Base-by-base conservation (phyloP, 1,140 invertebrate genomes). In the Tyrophagus putrescentiae region DNA sequence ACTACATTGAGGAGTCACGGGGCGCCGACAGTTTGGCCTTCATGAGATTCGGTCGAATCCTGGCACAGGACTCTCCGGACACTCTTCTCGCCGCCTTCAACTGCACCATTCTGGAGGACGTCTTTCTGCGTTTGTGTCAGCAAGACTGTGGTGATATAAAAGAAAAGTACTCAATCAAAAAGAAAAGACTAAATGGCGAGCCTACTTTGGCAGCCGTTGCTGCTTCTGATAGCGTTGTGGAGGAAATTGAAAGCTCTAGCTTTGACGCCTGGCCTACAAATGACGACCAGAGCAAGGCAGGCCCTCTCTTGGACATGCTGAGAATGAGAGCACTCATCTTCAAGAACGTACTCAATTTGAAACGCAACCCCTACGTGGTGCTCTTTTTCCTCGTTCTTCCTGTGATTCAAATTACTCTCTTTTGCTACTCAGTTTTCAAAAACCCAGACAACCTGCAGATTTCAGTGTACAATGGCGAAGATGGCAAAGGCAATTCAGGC, bases 41-140 rank as follows among this genome's bases (percentile, higher is more conserved):
- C 23, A 57, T 62, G 61, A 29, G 60, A 11, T 45, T 62, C 16
- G 52, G 62, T 32, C 45, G 45, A n/a, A 21, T 63, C 39, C 72
- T 95, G 65, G 90, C 90, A 0, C 90, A 97, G 75, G 85, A 91
- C 69, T 85, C 87, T 1, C 92, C 92, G 0, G 80, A 84, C 36
- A 81, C 82, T 29, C 76, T 95, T 0, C 77, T 95, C 25, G 76
- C 81, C 9, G 82, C 84, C 73, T 90, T 90, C 71, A 80, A 80
- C 65, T 87, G 84, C 68, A 77, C 82, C 62, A 85, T 83, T 21
- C 72, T 96, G 11, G 91, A 96, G 73, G 88, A 91, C 64, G 89
- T 95, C 1, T 97, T 97, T 73, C 76, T 97, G 11, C 89, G 92
- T 72, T 74, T 96, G 50, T 59, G 63, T 60, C 36, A 59, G 50